Percentiles rank a stretch among this genome's conserved stretches.
Conservation (phyloP, 2,113 vertebrate genomes). For the Anthoscopus minutus region DNA sequence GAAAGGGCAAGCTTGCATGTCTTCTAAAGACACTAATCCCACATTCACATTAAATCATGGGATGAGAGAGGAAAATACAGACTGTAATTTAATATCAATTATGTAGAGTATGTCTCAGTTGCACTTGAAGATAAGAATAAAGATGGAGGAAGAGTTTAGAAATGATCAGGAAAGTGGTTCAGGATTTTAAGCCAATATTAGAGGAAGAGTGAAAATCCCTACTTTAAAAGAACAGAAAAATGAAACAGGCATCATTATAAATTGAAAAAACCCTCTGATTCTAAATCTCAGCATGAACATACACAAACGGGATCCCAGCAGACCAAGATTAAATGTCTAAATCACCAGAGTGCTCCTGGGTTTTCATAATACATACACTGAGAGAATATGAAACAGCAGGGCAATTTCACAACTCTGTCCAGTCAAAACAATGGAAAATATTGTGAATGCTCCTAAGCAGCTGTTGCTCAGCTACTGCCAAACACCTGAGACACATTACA, state of each 20-base stretch:
- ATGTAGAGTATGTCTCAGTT: background rate
- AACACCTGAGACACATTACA: background rate
- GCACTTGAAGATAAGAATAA: background rate
- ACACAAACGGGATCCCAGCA: background rate
- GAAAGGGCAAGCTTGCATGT: background rate
- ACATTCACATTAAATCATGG: background rate
- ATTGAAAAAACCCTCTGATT: background rate
- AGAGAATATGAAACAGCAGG: background rate
- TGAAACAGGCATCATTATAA: background rate
- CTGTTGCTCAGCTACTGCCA: constrained; percentile 15
- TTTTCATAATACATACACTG: background rate
- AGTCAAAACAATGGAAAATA: constrained; percentile 32
- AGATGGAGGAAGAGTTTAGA: background rate
- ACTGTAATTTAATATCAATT: background rate
- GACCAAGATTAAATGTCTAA: background rate
- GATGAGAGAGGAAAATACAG: background rate
- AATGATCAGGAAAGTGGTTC: background rate
- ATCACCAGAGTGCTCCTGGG: background rate
- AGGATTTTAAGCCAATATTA: background rate
- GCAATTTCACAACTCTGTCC: background rate
- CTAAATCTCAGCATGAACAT: background rate
- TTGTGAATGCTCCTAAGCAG: background rate
- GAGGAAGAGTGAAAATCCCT: background rate
- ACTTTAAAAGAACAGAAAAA: background rate
- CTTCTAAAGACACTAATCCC: background rate